Conservation (phyloP, 2,888 invertebrate species). For the Coenonympha arcania region DNA sequence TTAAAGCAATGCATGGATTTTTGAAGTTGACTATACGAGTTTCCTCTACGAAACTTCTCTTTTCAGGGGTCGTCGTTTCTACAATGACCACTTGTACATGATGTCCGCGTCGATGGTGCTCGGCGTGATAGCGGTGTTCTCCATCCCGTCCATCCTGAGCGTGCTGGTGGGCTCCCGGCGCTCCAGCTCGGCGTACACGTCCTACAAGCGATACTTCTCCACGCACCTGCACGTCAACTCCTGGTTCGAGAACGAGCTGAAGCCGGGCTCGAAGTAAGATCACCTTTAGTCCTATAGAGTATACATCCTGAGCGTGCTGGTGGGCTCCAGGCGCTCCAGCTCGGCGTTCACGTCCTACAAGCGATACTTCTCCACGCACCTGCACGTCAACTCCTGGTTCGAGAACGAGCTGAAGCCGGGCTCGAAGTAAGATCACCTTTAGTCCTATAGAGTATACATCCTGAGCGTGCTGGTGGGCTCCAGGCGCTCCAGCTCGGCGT, state of each 20-base stretch:
- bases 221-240: slow-evolving; percentile 80
- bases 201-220: slow-evolving; percentile 81
- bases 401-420: slow-evolving; percentile 72
- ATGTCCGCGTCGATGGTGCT: slow-evolving; percentile 78
- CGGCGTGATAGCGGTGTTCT: slow-evolving; percentile 79
- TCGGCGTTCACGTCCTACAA: slow-evolving; percentile 77
- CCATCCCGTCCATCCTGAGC: slow-evolving; percentile 78
- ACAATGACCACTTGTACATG: slow-evolving; percentile 77
- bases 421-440: slow-evolving; percentile 54
- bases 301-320: slow-evolving; percentile 77
- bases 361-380: slow-evolving; percentile 81
- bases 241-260: slow-evolving; percentile 81
- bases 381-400: slow-evolving; percentile 83
- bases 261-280: slow-evolving; percentile 67
- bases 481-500: too few relatives aligned
- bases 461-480: too few relatives aligned
- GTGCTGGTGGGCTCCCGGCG: slow-evolving; percentile 78
- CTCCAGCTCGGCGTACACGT: slow-evolving; percentile 75
- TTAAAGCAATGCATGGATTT: too few relatives aligned
- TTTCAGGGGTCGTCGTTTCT: slow-evolving; percentile 78
- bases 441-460: too few relatives aligned
- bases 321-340: slow-evolving; percentile 78
- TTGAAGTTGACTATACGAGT: too few relatives aligned
- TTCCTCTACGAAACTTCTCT: too few relatives aligned
- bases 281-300: too few relatives aligned